Evolutionary conservation across 2,888 invertebrate species (phyloP).

Genomic region (Dendrolimus pini): DNA sequence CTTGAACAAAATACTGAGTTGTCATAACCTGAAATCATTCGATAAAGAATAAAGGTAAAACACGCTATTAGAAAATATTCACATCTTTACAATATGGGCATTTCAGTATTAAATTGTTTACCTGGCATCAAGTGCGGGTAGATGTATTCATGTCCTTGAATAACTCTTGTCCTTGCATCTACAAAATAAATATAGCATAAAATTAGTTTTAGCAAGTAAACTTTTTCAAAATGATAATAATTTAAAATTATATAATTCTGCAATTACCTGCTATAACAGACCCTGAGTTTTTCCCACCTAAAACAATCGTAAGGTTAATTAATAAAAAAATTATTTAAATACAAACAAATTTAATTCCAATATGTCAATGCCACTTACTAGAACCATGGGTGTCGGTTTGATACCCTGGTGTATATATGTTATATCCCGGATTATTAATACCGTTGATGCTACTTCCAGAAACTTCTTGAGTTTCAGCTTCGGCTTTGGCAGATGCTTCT

Average conservation of each 20-base stretch:
- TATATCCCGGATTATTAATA: too few species aligned
- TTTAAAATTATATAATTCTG: conserved; percentile 14
- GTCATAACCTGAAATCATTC: conserved; percentile 30
- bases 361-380: too few species aligned
- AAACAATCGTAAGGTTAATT: too few species aligned
- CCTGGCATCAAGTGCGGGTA: conserved; percentile 33
- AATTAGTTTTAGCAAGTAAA: conserved; percentile 6
- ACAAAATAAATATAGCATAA: conserved; percentile 17
- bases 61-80: neutral
- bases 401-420: too few species aligned
- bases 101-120: conserved; percentile 14
- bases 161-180: conserved; percentile 33
- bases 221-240: conserved; percentile 14
- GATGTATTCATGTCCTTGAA: conserved; percentile 31
- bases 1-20: conserved; percentile 27
- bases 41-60: conserved; percentile 1
- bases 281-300: conserved; percentile 11
- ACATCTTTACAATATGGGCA: neutral
- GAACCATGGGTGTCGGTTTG: too few species aligned
- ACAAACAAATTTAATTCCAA: too few species aligned
- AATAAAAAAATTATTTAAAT: too few species aligned
- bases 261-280: conserved; percentile 14
- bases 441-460: too few species aligned
- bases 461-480: conserved; percentile 5
- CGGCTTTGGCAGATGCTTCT: conserved; percentile 8